Percentiles rank a stretch among this genome's conserved stretches.
Evolutionary conservation across 2,797 vertebrate species (phyloP).

Genomic region (Sphenodon punctatus): DNA sequence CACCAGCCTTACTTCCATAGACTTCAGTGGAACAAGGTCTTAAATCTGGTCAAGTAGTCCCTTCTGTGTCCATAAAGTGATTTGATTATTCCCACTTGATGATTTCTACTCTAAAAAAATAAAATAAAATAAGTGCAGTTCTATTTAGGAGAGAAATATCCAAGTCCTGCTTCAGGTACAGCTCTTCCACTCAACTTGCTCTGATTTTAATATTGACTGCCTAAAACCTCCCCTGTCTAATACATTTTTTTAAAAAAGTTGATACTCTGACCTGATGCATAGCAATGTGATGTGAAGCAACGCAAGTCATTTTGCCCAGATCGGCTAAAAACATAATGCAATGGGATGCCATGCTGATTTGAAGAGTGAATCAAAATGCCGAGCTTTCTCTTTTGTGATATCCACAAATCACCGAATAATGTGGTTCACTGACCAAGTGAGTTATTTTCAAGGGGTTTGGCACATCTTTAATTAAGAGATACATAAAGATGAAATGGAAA

Average conservation of each 20-base stretch:
- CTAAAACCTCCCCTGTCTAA: neutral
- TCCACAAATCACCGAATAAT: conserved; percentile 48
- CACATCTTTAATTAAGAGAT: conserved; percentile 68
- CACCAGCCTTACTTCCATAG: too few species aligned
- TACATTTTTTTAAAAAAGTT: neutral
- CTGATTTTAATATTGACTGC: neutral
- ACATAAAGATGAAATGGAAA: conserved; percentile 67
- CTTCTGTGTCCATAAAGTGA: too few species aligned
- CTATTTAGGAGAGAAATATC: neutral
- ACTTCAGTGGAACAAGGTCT: too few species aligned
- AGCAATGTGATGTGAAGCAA: conserved; percentile 33
- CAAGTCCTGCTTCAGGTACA: neutral
- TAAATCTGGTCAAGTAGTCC: too few species aligned
- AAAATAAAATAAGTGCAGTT: conserved; percentile 17
- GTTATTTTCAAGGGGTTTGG: conserved; percentile 52
- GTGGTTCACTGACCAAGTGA: conserved; percentile 65
- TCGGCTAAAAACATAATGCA: conserved; percentile 55
- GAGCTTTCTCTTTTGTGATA: conserved; percentile 52
- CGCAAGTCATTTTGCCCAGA: conserved; percentile 52
- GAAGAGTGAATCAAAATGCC: conserved; percentile 38
- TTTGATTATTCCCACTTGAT: too few species aligned
- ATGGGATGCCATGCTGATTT: conserved; percentile 12
- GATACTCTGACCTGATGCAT: conserved; percentile 21
- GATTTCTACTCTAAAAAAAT: too few species aligned
- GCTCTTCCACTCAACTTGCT: neutral